Conservation (phyloP, 2,888 invertebrate species). For the Bombylius major region DNA sequence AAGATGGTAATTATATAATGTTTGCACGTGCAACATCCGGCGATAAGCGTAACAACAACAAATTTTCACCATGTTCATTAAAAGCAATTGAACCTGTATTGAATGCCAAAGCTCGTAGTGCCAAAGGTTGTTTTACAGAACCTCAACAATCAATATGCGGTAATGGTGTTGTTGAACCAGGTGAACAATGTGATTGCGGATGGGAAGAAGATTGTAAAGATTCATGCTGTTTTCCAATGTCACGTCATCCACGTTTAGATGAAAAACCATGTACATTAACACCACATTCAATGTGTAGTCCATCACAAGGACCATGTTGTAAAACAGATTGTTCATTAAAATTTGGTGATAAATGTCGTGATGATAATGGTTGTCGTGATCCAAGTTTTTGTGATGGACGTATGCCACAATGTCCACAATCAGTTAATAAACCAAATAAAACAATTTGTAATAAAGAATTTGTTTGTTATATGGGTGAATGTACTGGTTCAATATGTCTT, state of each 20-base stretch:
- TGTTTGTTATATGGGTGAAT: constrained; percentile 92
- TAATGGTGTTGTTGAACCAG: constrained; percentile 92
- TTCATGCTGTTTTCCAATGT: constrained; percentile 85
- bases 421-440: constrained; percentile 83
- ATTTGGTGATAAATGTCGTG: constrained; percentile 79
- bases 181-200: constrained; percentile 98
- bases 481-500: constrained; percentile 95
- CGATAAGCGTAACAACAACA: constrained; percentile 94
- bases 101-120: constrained; percentile 78
- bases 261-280: constrained; percentile 81
- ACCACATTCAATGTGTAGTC: constrained; percentile 41
- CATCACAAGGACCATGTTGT: constrained; percentile 84
- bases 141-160: constrained; percentile 93
- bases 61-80: constrained; percentile 89
- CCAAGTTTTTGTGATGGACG: constrained; percentile 85
- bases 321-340: constrained; percentile 71
- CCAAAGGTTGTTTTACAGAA: constrained; percentile 88
- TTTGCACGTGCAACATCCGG: constrained; percentile 97
- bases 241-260: constrained; percentile 58
- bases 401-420: constrained; percentile 81
- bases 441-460: constrained; percentile 95
- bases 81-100: constrained; percentile 85
- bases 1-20: constrained; percentile 99
- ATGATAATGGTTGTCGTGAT: constrained; percentile 87
- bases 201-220: constrained; percentile 95